A percentile compares a stretch with the other conserved stretches of the same genome.
phyloP scores from a whole-genome alignment of 1,140 invertebrate species.

The Trypoxylus dichotomus region DNA sequence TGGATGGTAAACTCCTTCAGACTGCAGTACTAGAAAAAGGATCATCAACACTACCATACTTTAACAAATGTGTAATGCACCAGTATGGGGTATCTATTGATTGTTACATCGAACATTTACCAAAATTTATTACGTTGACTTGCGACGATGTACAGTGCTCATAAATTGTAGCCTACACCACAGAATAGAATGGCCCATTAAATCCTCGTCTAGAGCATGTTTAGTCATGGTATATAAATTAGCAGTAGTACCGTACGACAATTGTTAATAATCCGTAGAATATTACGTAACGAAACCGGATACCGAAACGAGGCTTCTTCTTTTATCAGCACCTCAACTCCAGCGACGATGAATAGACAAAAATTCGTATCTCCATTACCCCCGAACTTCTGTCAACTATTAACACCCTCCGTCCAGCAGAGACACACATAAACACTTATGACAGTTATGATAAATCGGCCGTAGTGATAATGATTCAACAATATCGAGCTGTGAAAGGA shows the following conservation, averaged over 20 bases:
- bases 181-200: not conserved
- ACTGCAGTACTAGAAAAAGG: too few species aligned
- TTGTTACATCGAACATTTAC: not conserved
- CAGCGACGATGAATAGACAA: slow-evolving; percentile 31
- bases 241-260: not conserved
- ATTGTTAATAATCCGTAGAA: slow-evolving; percentile 24
- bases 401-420: slow-evolving; percentile 41
- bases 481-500: slow-evolving; percentile 40
- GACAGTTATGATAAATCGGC: slow-evolving; percentile 48
- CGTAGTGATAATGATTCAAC: slow-evolving; percentile 47
- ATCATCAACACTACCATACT: too few species aligned
- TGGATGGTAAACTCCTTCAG: too few species aligned
- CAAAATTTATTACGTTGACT: not conserved
- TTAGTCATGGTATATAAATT: slow-evolving; percentile 25
- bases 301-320: not conserved
- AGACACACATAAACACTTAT: slow-evolving; percentile 29
- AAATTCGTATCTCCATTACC: slow-evolving; percentile 32
- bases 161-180: not conserved
- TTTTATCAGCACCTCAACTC: not conserved
- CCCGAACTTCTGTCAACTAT: slow-evolving; percentile 39
- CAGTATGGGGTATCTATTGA: too few species aligned
- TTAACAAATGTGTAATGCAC: too few species aligned
- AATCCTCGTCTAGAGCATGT: not conserved
- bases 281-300: not conserved
- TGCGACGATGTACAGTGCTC: not conserved